These are phyloP conservation scores for Metopolophium dirhodum DNA, from an alignment of 1,140 invertebrate genomes.

Conservation along the genomic window DNA sequence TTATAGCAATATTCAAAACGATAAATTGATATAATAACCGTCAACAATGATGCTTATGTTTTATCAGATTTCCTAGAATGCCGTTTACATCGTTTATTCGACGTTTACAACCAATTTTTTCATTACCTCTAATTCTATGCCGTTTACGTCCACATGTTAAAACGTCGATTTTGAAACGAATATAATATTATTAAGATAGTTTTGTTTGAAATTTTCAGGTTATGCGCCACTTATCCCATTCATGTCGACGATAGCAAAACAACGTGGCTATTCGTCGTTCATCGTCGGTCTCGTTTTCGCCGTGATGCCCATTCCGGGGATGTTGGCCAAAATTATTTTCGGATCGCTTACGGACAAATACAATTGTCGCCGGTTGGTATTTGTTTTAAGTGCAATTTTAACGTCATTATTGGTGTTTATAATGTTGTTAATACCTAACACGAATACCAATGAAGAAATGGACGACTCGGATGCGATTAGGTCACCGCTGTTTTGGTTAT, in stretches of 20 bases:
- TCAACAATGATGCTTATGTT: no score
- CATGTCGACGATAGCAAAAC: conserved; percentile 78
- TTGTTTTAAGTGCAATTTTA: conserved; percentile 64
- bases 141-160: no score
- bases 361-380: conserved; percentile 76
- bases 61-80: no score
- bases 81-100: no score
- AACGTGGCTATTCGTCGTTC: conserved; percentile 80
- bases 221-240: conserved; percentile 83
- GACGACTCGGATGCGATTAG: background rate
- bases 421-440: background rate
- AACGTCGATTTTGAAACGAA: no score
- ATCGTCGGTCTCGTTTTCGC: conserved; percentile 81
- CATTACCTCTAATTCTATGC: no score
- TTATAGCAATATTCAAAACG: no score
- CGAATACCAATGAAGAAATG: background rate
- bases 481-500: conserved; percentile 25
- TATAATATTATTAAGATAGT: no score
- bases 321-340: conserved; percentile 80
- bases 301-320: conserved; percentile 77
- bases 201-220: conserved; percentile 66
- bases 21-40: no score
- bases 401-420: background rate
- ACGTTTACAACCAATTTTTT: no score
- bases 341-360: conserved; percentile 81